A percentile compares a stretch with the other conserved stretches of the same genome.
These are phyloP conservation scores for Labia minor DNA, from an alignment of 2,888 invertebrate species.

Conservation along the genomic window DNA sequence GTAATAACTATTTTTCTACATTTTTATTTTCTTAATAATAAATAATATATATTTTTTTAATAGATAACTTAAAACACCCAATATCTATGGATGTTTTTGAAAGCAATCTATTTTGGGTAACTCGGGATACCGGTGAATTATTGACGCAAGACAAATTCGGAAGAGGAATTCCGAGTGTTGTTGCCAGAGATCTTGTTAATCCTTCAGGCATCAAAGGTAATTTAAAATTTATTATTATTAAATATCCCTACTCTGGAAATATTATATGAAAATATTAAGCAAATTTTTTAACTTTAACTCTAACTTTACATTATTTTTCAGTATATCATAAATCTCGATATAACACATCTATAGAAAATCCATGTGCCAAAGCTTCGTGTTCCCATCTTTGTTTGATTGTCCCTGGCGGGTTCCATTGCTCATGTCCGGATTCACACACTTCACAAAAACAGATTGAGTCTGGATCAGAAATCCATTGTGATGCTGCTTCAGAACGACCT, in stretches of 20 bases:
- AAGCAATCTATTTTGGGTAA: constrained; percentile 86
- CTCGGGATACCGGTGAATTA: constrained; percentile 75
- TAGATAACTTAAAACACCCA: constrained; percentile 52
- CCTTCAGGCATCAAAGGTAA: constrained; percentile 74
- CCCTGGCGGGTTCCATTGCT: constrained; percentile 78
- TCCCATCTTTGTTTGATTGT: constrained; percentile 87
- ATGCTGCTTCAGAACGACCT: constrained; percentile 68
- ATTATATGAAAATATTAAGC: too few relatives aligned
- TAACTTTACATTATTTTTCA: constrained; percentile 36
- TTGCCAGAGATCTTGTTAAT: constrained; percentile 73
- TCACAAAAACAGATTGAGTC: constrained; percentile 40
- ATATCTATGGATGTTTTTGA: constrained; percentile 89
- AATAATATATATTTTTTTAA: constrained; percentile 17
- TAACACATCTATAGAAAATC: constrained; percentile 58
- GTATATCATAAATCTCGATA: constrained; percentile 76
- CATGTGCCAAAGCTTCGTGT: constrained; percentile 63
- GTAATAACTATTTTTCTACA: constrained; percentile 34
- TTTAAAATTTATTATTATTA: too few relatives aligned
- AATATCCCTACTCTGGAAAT: neutral
- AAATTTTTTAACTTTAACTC: constrained; percentile 22
- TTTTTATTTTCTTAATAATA: constrained; percentile 7
- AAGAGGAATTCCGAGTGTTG: constrained; percentile 72
- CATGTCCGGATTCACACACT: constrained; percentile 68
- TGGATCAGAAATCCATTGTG: constrained; percentile 61
- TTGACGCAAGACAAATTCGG: constrained; percentile 93